Conservation (phyloP, 2,797 vertebrate species). For the Scarus forsteni region DNA sequence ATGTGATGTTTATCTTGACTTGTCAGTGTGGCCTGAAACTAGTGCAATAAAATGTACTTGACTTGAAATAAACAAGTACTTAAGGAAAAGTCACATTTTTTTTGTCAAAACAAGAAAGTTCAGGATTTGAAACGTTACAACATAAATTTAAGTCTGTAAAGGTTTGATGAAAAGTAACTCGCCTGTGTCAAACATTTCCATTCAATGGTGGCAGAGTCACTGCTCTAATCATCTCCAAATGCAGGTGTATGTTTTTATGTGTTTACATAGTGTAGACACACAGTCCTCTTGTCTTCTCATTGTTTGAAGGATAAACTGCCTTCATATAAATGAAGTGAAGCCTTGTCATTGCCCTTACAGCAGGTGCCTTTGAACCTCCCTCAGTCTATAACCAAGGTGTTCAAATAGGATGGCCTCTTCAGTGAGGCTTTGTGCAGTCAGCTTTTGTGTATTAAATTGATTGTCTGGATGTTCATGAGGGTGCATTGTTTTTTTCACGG, state of each 20-base stretch:
- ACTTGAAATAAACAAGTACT: no score
- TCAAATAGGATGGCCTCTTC: conserved; percentile 22
- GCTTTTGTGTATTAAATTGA: conserved; percentile 54
- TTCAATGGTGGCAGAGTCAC: no score
- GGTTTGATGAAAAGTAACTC: no score
- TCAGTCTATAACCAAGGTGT: conserved; percentile 12
- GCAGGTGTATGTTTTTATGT: background rate
- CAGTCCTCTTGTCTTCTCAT: background rate
- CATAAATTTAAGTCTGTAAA: no score
- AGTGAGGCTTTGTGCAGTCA: conserved; percentile 27
- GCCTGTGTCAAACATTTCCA: no score
- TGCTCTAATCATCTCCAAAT: background rate
- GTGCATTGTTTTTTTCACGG: conserved; percentile 29
- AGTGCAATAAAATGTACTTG: no score
- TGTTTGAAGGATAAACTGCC: background rate
- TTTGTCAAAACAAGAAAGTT: no score
- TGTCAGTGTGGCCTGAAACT: no score
- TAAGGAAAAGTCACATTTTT: no score
- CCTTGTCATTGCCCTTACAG: conserved; percentile 2
- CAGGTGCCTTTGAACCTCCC: conserved; percentile 15
- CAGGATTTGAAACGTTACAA: no score
- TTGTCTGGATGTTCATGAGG: conserved; percentile 34
- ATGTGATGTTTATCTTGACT: no score
- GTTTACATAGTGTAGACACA: background rate
- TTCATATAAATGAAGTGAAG: background rate